Evolutionary conservation across 2,113 vertebrate genomes (phyloP).

Genomic region (Platysternon megacephalum): DNA sequence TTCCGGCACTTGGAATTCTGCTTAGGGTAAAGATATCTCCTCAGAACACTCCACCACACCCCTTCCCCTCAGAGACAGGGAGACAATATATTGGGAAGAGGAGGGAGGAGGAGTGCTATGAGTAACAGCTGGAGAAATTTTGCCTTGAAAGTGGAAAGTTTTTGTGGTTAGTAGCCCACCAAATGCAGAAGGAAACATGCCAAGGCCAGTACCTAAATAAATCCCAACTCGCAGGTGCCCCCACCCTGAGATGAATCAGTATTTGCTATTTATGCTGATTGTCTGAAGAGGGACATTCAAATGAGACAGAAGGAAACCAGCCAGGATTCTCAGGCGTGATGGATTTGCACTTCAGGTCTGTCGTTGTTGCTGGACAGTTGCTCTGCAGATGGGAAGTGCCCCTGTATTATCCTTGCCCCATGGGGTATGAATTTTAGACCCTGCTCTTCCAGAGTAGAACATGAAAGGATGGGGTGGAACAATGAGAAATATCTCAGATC

Average conservation of each 20-base stretch:
- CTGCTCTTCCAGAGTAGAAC: not conserved
- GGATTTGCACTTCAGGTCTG: no score
- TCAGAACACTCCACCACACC: not conserved
- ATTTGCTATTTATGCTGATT: not conserved
- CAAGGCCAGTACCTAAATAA: not conserved
- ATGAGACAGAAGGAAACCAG: not conserved
- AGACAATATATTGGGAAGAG: not conserved
- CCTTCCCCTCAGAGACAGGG: no score
- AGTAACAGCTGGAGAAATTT: not conserved
- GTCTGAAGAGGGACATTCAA: not conserved
- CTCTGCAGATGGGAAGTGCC: rapidly evolving
- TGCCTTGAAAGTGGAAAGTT: not conserved
- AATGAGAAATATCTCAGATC: not conserved
- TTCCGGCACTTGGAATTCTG: not conserved
- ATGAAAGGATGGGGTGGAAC: not conserved
- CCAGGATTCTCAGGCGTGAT: not conserved
- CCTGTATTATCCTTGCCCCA: not conserved
- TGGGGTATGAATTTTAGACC: not conserved
- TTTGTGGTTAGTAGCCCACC: not conserved
- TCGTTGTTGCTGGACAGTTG: not conserved
- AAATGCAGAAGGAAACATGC: not conserved
- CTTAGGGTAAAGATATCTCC: not conserved
- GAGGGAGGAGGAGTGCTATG: not conserved
- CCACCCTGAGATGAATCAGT: not conserved
- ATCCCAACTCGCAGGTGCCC: no score